Conservation (phyloP, 1,140 invertebrate species). For the Samia ricini region DNA sequence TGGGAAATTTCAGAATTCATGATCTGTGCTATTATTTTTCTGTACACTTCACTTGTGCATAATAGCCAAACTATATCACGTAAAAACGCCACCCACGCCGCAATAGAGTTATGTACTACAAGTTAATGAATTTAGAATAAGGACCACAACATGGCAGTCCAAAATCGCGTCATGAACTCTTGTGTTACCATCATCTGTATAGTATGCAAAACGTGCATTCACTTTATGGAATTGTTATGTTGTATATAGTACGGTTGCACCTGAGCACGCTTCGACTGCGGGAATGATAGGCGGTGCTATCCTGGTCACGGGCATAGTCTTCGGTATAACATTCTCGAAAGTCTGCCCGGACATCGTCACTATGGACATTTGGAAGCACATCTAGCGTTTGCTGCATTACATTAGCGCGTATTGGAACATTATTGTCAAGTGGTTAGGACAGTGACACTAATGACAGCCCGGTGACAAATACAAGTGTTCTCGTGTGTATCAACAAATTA, state of each 20-base stretch:
- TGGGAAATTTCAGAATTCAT: no score
- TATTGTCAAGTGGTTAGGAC: conserved; percentile 1
- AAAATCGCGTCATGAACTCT: no score
- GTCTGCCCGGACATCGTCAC: conserved; percentile 82
- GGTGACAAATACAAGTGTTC: background rate
- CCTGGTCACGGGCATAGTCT: conserved; percentile 93
- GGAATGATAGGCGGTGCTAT: conserved; percentile 97
- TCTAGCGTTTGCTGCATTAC: conserved; percentile 40
- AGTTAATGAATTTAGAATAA: no score
- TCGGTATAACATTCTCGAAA: conserved; percentile 88
- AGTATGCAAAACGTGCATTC: no score
- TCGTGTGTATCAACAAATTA: no score
- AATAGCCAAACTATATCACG: no score
- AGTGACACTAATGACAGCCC: background rate
- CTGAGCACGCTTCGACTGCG: conserved; percentile 89
- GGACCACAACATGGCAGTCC: no score
- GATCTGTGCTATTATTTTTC: no score
- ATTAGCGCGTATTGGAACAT: conserved; percentile 18
- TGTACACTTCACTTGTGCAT: no score
- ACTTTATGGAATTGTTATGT: background rate
- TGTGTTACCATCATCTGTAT: no score
- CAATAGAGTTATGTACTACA: no score
- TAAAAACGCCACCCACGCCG: no score
- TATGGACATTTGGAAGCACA: conserved; percentile 26
- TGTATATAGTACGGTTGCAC: conserved; percentile 86